Conservation (phyloP, 1,140 invertebrate genomes). For the Ips nitidus region DNA sequence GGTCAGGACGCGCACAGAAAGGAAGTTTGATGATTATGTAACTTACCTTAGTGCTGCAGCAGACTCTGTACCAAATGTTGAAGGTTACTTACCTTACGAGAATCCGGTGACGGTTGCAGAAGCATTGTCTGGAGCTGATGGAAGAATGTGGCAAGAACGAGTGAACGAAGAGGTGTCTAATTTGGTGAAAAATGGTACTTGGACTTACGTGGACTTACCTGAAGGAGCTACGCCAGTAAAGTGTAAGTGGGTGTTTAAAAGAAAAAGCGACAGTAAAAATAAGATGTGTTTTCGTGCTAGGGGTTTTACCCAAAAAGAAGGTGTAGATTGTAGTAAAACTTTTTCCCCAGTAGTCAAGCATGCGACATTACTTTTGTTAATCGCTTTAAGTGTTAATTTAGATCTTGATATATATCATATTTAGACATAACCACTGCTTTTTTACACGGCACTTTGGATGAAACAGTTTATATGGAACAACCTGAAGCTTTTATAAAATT, state of each 20-base stretch:
- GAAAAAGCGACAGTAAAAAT: conserved; percentile 45
- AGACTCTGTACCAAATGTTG: too few relatives aligned
- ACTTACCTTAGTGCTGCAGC: too few relatives aligned
- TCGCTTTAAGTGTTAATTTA: conserved; percentile 45
- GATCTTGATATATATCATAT: conserved; percentile 41
- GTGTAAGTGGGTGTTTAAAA: conserved; percentile 52
- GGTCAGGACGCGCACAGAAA: too few relatives aligned
- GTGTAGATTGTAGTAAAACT: conserved; percentile 48
- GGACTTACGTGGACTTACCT: conserved; percentile 47
- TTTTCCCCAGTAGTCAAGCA: conserved; percentile 48
- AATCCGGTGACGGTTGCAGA: conserved; percentile 41
- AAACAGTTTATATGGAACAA: conserved; percentile 40
- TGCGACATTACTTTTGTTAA: conserved; percentile 49
- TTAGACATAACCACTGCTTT: conserved; percentile 42
- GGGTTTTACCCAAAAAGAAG: conserved; percentile 50
- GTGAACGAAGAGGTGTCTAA: conserved; percentile 44
- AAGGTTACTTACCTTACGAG: too few relatives aligned
- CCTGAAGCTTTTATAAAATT: conserved; percentile 33
- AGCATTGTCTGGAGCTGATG: conserved; percentile 37
- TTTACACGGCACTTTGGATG: conserved; percentile 30
- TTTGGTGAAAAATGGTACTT: conserved; percentile 47
- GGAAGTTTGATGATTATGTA: too few relatives aligned
- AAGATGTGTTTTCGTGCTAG: conserved; percentile 53
- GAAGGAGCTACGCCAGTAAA: conserved; percentile 43
- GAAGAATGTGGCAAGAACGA: conserved; percentile 38